Conservation (phyloP, 2,888 invertebrate species). For the Apamea crenata region DNA sequence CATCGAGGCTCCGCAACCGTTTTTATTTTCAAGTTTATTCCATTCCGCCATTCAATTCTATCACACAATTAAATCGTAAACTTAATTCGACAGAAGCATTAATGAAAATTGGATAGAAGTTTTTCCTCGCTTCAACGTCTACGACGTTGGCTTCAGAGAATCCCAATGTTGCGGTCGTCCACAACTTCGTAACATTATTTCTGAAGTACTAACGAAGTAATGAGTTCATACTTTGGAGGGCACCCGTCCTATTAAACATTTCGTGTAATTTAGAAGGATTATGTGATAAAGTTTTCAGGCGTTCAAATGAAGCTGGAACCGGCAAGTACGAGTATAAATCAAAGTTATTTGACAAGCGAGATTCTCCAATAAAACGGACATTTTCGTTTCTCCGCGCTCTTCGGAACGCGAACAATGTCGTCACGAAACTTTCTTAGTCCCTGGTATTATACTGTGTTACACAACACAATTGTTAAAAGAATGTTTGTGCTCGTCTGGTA, state of each 20-base stretch:
- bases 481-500: conserved; percentile 30
- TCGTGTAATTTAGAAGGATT: conserved; percentile 56
- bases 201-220: conserved; percentile 66
- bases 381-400: conserved; percentile 49
- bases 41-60: conserved; percentile 38
- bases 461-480: conserved; percentile 17
- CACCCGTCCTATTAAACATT: conserved; percentile 57
- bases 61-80: conserved; percentile 42
- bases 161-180: conserved; percentile 51
- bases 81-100: conserved; percentile 39
- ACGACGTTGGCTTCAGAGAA: conserved; percentile 38
- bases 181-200: conserved; percentile 64
- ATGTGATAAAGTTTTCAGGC: conserved; percentile 61
- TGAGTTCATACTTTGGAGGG: conserved; percentile 63
- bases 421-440: conserved; percentile 44
- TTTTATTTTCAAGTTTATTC: conserved; percentile 46
- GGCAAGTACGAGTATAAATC: conserved; percentile 54
- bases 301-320: conserved; percentile 41
- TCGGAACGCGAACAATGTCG: conserved; percentile 48
- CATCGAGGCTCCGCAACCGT: conserved; percentile 6
- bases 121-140: conserved; percentile 44
- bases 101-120: conserved; percentile 52
- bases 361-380: conserved; percentile 49
- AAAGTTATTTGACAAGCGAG: conserved; percentile 58
- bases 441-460: conserved; percentile 27